Evolutionary conservation across 2,888 invertebrate genomes (phyloP), one percentile per base, ranked within the genome.

Genomic region (Sinhomidia bicolor): DNA sequence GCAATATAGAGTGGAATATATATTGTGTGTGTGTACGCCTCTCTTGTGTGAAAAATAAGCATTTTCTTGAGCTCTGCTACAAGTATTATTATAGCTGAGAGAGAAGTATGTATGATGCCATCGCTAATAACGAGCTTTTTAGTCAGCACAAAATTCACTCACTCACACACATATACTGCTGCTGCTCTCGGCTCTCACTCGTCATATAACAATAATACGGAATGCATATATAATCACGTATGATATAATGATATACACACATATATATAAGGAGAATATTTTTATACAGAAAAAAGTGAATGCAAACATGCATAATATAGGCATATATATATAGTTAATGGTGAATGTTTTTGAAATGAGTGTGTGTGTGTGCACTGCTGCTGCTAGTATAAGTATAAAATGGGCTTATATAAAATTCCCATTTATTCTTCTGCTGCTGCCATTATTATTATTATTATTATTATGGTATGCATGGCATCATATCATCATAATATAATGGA

Each of bases 131-230:
- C 57, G 78, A 78, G 78, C 78, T 78, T 80, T 80, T 80, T 80
- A 80, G 80, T 80, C 80, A 80, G 80, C 80, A 80, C 80, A 80
- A 80, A 80, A 80, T 80, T 80, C 62, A 80, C 60, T 80, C 80
- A 62, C n/a, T 57, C 57, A 57, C 23, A 57, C 26, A 4, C 26
- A 71, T 71, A 44, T 47, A 23, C 26, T 12, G n/a, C n/a, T n/a
- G n/a, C n/a, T n/a, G n/a, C n/a, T n/a, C n/a, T n/a, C n/a, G n/a
- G n/a, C n/a, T n/a, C n/a, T n/a, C n/a, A n/a, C n/a, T n/a, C n/a
- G n/a, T n/a, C 26, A n/a, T 47, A 74, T 74, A 47, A 62, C 26
- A 62, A n/a, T 32, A 57, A 32, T 17, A 62, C 36, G n/a, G 60
- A 80, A 80, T 80, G 57, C 79, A 80, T 80, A 41, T 79, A 47